Percentiles rank a stretch among this genome's conserved stretches.
These are phyloP conservation scores for Spinibarbus caldwelli DNA, from an alignment of 2,797 vertebrate species.

Conservation along the genomic window DNA sequence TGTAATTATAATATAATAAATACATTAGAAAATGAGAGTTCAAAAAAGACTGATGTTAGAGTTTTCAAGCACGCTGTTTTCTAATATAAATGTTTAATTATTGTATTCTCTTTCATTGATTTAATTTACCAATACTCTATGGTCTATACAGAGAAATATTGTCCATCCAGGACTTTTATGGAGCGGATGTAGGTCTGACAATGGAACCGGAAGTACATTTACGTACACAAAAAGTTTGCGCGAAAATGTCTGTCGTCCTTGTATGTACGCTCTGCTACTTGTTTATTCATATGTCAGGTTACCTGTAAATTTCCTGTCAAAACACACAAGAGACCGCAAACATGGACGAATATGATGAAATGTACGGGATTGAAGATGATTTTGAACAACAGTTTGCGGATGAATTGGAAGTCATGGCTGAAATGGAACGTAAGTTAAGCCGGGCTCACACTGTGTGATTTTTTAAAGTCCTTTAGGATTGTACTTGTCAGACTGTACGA, in stretches of 20 bases:
- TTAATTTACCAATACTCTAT: not conserved
- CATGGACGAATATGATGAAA: conserved; percentile 84
- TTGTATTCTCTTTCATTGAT: not conserved
- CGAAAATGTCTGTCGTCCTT: not conserved
- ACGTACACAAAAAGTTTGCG: conserved; percentile 41
- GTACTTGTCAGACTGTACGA: too few species aligned
- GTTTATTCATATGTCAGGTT: not conserved
- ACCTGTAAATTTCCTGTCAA: not conserved
- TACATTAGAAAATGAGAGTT: not conserved
- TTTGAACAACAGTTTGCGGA: conserved; percentile 86
- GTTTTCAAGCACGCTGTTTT: not conserved
- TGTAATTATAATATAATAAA: not conserved
- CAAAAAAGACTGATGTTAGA: not conserved
- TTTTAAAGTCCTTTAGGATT: too few species aligned
- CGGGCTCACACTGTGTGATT: too few species aligned
- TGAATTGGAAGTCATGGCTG: conserved; percentile 88
- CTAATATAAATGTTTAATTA: not conserved
- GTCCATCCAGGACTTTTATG: not conserved
- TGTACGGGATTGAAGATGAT: conserved; percentile 78
- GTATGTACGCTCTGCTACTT: not conserved
- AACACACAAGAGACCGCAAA: not conserved
- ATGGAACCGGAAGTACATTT: conserved; percentile 45
- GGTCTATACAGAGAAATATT: not conserved
- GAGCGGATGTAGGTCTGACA: not conserved
- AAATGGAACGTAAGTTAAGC: conserved; percentile 66